phyloP scores from a whole-genome alignment of 2,797 vertebrate genomes.

The Spinus pinus region DNA sequence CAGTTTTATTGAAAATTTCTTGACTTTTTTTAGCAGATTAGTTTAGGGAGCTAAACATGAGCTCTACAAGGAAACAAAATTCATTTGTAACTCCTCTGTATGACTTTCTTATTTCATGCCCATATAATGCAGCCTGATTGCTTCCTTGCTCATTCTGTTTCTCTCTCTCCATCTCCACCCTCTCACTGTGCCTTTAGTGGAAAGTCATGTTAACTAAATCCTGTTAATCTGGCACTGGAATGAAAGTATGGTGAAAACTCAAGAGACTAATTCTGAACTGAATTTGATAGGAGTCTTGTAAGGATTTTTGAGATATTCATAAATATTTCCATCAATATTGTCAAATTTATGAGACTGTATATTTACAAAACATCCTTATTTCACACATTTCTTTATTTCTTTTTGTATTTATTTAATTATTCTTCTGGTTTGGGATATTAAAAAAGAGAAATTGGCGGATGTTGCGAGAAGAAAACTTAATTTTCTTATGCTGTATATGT shows the following conservation, averaged over 20 bases:
- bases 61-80: background rate
- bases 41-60: background rate
- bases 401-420: background rate
- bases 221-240: background rate
- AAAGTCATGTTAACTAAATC: background rate
- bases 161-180: fast-evolving
- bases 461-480: background rate
- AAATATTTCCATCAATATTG: background rate
- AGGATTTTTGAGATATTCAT: background rate
- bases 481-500: background rate
- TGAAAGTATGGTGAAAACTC: background rate
- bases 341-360: background rate
- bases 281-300: background rate
- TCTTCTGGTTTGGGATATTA: background rate
- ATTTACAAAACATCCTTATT: background rate
- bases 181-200: background rate
- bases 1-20: constrained; percentile 18
- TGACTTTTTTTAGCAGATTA: background rate
- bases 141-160: background rate
- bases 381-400: background rate
- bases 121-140: background rate
- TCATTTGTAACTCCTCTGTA: background rate
- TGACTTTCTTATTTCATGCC: background rate
- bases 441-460: background rate
- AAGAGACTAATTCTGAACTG: background rate